phyloP scores from a whole-genome alignment of 2,797 vertebrate species.

The Clarias platycephalus region DNA sequence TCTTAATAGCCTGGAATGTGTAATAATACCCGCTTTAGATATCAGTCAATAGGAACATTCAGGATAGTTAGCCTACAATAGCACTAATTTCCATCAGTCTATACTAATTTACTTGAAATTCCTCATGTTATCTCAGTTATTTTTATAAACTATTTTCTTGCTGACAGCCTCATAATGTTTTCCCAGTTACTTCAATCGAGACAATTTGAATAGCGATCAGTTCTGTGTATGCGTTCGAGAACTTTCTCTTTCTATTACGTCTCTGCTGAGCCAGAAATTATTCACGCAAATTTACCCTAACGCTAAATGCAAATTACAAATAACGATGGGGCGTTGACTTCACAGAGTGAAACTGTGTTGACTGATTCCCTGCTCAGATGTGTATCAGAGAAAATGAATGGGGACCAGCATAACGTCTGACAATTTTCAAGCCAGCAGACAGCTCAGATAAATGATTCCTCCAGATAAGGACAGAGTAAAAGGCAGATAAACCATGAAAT shows the following conservation, averaged over 20 bases:
- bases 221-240: not conserved
- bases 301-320: conserved; percentile 8
- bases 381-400: conserved; percentile 33
- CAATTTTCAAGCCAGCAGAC: conserved; percentile 30
- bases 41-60: conserved; percentile 43
- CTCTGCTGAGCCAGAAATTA: not conserved
- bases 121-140: not conserved
- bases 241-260: not conserved
- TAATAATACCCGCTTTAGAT: conserved; percentile 55
- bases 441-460: conserved; percentile 37
- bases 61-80: conserved; percentile 51
- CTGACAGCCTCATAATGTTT: not conserved
- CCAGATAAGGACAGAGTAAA: conserved; percentile 38
- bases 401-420: conserved; percentile 14
- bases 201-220: not conserved
- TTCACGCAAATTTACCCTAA: not conserved
- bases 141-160: not conserved
- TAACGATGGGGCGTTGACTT: conserved; percentile 14
- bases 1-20: conserved; percentile 54
- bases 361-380: conserved; percentile 14
- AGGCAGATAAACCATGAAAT: conserved; percentile 43
- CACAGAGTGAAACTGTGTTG: not conserved
- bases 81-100: conserved; percentile 46
- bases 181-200: not conserved
- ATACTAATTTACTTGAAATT: conserved; percentile 19